A percentile compares a stretch with the other conserved stretches of the same genome.
Conservation (phyloP, 2,113 vertebrate genomes). For the Gorsachius goisagi region DNA sequence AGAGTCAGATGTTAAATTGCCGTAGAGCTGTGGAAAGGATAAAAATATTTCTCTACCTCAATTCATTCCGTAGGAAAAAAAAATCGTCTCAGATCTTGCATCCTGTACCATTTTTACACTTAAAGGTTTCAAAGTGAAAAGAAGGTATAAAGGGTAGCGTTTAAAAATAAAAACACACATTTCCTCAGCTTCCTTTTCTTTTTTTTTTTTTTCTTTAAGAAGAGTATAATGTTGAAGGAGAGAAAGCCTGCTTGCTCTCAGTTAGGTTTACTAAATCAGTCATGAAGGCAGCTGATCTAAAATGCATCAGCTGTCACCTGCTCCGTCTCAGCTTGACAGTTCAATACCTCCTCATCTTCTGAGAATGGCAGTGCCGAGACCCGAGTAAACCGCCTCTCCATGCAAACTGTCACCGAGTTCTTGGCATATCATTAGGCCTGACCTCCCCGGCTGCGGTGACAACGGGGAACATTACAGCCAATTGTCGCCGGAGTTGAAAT, state of each 20-base stretch:
- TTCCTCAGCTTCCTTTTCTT: not conserved
- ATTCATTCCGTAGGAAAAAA: not conserved
- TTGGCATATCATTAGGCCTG: constrained; percentile 67
- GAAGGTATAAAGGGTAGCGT: not conserved
- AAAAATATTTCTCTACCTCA: constrained; percentile 5
- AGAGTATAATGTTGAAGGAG: not conserved
- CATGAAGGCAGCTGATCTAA: constrained; percentile 65
- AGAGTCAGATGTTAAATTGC: constrained; percentile 17
- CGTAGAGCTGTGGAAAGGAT: not conserved
- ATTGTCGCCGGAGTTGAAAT: constrained; percentile 51
- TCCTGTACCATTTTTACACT: not conserved
- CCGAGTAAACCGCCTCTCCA: constrained; percentile 60
- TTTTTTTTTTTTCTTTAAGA: not conserved
- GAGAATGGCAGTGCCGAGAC: constrained; percentile 68
- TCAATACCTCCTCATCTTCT: constrained; percentile 71
- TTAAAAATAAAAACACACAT: constrained; percentile 6
- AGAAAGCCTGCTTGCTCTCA: not conserved
- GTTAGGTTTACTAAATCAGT: constrained; percentile 65
- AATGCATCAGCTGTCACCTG: constrained; percentile 71
- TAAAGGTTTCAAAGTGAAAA: constrained; percentile 27
- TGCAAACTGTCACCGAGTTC: constrained; percentile 72
- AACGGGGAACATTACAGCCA: constrained; percentile 46
- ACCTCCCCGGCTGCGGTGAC: constrained; percentile 56
- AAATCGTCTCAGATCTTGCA: not conserved
- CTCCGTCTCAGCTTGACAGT: constrained; percentile 65